Evolutionary conservation across 2,888 invertebrate genomes (phyloP).

Genomic region (Drosophila koepferae): DNA sequence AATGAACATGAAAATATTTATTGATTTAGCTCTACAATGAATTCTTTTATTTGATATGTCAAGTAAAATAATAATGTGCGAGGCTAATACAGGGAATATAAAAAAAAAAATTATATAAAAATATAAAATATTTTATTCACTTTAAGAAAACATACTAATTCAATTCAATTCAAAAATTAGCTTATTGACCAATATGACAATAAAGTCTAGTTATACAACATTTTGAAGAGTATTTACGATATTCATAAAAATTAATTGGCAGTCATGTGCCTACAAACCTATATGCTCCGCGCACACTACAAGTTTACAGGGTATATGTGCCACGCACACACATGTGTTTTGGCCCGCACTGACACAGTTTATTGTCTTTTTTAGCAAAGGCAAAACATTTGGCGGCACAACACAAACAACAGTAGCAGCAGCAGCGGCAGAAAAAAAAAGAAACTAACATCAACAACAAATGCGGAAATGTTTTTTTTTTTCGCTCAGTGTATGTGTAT

Average conservation of each 20-base stretch:
- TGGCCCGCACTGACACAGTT: slow-evolving; percentile 63
- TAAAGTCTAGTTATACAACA: too few relatives aligned
- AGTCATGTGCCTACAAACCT: too few relatives aligned
- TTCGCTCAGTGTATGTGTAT: slow-evolving; percentile 17
- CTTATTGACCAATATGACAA: too few relatives aligned
- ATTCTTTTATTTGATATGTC: too few relatives aligned
- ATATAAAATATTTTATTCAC: too few relatives aligned
- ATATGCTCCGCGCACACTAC: background rate
- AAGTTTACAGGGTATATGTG: slow-evolving; percentile 33
- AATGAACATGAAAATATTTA: too few relatives aligned
- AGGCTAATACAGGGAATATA: too few relatives aligned
- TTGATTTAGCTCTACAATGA: too few relatives aligned
- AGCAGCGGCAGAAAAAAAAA: background rate
- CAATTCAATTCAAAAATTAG: too few relatives aligned
- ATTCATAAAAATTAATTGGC: background rate
- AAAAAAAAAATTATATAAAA: too few relatives aligned
- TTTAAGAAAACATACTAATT: too few relatives aligned
- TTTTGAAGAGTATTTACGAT: background rate
- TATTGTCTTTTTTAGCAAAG: slow-evolving; percentile 71
- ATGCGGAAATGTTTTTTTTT: slow-evolving; percentile 67
- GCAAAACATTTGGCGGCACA: slow-evolving; percentile 69
- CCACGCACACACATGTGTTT: slow-evolving; percentile 36
- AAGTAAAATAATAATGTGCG: too few relatives aligned
- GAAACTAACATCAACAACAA: slow-evolving; percentile 42
- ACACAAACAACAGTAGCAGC: slow-evolving; percentile 44